phyloP scores from a whole-genome alignment of 2,113 vertebrate genomes.

The Melospiza georgiana region DNA sequence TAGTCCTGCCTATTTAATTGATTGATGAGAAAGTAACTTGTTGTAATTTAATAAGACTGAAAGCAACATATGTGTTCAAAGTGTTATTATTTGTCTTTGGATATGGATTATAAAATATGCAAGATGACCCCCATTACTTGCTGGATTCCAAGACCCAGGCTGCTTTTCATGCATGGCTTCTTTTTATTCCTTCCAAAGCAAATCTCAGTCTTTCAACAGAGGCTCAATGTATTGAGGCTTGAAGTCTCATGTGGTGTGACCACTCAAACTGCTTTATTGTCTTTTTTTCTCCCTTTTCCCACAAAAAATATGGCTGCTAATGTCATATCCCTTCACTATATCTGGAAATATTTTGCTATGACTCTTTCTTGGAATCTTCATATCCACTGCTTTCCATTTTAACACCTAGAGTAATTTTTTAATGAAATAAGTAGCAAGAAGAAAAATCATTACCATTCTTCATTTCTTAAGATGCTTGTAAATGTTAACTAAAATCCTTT shows the following conservation, averaged over 20 bases:
- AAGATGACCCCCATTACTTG: not conserved
- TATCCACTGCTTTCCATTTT: not conserved
- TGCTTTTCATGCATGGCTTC: not conserved
- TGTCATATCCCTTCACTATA: not conserved
- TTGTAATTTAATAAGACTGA: slow-evolving; percentile 20
- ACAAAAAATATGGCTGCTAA: not conserved
- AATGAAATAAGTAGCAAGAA: not conserved
- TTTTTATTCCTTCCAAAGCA: not conserved
- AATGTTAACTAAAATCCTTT: not conserved
- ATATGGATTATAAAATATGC: not conserved
- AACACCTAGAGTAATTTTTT: not conserved
- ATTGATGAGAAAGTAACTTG: not conserved
- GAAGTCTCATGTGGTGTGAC: not conserved
- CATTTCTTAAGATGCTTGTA: not conserved
- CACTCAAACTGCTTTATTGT: not conserved
- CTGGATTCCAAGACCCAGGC: not conserved
- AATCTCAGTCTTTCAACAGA: not conserved
- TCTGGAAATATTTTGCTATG: not conserved
- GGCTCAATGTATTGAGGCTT: not conserved
- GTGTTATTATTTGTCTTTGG: not conserved
- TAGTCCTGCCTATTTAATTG: not conserved
- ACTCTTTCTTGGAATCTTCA: not conserved
- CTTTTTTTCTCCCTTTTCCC: not conserved
- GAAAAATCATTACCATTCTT: not conserved
- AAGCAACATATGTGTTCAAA: not conserved